These are phyloP conservation scores for Whitmania pigra DNA, from an alignment of 1,140 invertebrate genomes.

Conservation along the genomic window DNA sequence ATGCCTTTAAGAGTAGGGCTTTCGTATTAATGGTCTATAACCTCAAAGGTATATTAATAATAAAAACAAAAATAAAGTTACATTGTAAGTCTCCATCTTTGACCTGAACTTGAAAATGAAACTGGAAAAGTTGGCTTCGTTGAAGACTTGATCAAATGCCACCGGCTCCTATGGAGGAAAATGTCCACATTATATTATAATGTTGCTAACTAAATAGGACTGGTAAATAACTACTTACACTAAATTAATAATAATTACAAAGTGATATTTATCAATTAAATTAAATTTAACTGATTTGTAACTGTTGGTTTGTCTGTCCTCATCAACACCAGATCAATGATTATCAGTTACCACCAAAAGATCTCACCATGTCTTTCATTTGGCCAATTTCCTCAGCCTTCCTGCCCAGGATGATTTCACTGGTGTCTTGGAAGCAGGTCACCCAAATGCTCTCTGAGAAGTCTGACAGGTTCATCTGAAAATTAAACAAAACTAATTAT, in stretches of 20 bases:
- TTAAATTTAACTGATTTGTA: too few species aligned
- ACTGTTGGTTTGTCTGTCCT: too few species aligned
- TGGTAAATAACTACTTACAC: neutral
- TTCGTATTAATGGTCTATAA: too few species aligned
- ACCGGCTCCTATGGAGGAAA: neutral
- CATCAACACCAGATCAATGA: too few species aligned
- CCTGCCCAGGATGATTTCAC: conserved; percentile 64
- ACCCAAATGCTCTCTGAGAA: conserved; percentile 67
- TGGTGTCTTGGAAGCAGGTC: conserved; percentile 75
- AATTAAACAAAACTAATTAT: conserved; percentile 23
- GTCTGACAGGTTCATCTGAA: conserved; percentile 65
- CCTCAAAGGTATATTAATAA: neutral
- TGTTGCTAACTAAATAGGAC: too few species aligned
- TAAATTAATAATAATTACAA: too few species aligned
- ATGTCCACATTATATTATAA: too few species aligned
- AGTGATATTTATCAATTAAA: too few species aligned
- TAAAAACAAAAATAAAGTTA: conserved; percentile 28
- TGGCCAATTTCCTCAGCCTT: conserved; percentile 58
- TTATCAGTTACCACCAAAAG: conserved; percentile 26
- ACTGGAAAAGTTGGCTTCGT: conserved; percentile 60
- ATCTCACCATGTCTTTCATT: conserved; percentile 31
- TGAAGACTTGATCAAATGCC: conserved; percentile 49
- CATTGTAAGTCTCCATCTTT: conserved; percentile 80
- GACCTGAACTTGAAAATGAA: conserved; percentile 68
- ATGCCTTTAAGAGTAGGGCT: too few species aligned